Base-by-base conservation (phyloP, 2,113 vertebrate genomes). In the Ammospiza caudacuta region DNA sequence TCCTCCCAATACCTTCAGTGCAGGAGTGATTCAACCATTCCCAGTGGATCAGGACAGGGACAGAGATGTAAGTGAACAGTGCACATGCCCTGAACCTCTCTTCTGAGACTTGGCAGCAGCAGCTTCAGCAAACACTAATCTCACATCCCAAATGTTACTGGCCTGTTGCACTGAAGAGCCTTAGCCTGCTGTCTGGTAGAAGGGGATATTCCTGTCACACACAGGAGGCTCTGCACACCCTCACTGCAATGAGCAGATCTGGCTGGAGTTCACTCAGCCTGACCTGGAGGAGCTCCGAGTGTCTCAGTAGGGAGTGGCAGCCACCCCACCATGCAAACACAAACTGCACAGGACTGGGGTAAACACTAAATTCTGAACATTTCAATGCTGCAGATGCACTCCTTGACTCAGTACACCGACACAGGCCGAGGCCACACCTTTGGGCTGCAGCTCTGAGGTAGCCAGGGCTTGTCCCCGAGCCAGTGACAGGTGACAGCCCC, bases 341-440 rank as follows among this genome's bases (percentile, higher is more conserved):
- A 28, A 37, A 85, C 73, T 35, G 64, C 89, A 31, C 0, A 11
- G 75, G 25, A 17, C 1, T 8, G 41, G 6, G 59, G 51, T 74
- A 9, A 54, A 47, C 3, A 31, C 54, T 2, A 15, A 70, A 51
- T 3, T 9, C 20, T 24, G 43, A 90, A 49, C 19, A 20, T 41
- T 4, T 1, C 66, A 33, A 22, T 0, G 6, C 35, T 31, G 75
- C 69, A 66, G 58, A 20, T 6, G 33, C 4, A 15, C 2, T 23
- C 22, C 0, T 35, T 35, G 84, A 17, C 46, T 8, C 22, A 59
- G 66, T 3, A 29, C 25, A 51, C 2, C 9, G 0, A 5, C 1
- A 28, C 0, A 2, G 52, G 70, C 39, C 0, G 0, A 51, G 55
- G 35, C 17, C 70, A 74, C 43, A 33, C 51, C 64, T 70, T 23